These are phyloP conservation scores for Bembecia ichneumoniformis DNA, from an alignment of 2,888 invertebrate genomes.

Conservation along the genomic window DNA sequence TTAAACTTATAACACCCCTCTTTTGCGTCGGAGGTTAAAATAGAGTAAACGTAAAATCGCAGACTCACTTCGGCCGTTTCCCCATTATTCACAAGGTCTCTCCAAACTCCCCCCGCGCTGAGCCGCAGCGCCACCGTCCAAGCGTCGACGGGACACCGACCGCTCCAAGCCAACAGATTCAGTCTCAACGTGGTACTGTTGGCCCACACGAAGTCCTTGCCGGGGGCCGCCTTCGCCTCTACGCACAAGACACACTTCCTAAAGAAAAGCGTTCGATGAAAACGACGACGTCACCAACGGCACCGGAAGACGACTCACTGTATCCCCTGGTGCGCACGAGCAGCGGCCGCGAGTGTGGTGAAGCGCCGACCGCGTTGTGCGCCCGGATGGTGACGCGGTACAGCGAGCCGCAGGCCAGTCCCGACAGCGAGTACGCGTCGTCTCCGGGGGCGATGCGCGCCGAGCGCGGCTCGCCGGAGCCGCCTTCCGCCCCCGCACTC, in stretches of 20 bases:
- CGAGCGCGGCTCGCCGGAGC: conserved; percentile 61
- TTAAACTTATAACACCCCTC: too few relatives aligned
- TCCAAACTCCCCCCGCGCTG: conserved; percentile 46
- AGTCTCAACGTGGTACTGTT: conserved; percentile 80
- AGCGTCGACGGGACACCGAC: conserved; percentile 78
- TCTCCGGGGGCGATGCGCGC: conserved; percentile 14
- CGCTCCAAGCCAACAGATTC: conserved; percentile 80
- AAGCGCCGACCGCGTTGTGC: conserved; percentile 77
- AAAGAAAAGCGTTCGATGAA: not conserved
- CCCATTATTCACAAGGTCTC: conserved; percentile 24
- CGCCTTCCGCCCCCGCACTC: conserved; percentile 54
- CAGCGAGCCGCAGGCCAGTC: conserved; percentile 79
- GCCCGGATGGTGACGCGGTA: conserved; percentile 79
- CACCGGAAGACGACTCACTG: conserved; percentile 31
- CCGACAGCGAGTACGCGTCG: conserved; percentile 68
- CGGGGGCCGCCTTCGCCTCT: conserved; percentile 75
- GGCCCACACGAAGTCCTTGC: conserved; percentile 75
- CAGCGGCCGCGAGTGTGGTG: conserved; percentile 72
- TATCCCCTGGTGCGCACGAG: conserved; percentile 77
- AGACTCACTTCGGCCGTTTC: conserved; percentile 33
- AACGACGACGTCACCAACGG: too few relatives aligned
- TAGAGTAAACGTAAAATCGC: too few relatives aligned
- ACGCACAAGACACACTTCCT: conserved; percentile 17
- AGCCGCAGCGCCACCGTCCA: conserved; percentile 73
- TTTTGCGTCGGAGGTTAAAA: too few relatives aligned